A percentile compares a stretch with the other conserved stretches of the same genome.
Conservation (phyloP, 2,797 vertebrate species). For the Poliocrania exsul region DNA sequence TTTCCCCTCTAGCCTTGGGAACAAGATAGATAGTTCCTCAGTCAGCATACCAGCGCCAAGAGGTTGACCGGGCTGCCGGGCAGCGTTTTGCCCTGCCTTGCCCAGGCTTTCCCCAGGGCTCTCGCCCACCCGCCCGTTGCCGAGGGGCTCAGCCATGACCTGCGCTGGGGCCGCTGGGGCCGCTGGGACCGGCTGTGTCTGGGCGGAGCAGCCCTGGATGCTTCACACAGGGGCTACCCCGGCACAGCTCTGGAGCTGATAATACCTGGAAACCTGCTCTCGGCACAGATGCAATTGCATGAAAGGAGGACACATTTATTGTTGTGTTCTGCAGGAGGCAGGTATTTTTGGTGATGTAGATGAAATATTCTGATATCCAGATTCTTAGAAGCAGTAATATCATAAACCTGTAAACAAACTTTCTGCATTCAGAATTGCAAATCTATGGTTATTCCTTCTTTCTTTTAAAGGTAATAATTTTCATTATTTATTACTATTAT, state of each 20-base stretch:
- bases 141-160: not conserved
- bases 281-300: fast-evolving
- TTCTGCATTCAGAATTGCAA: not conserved
- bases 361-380: fast-evolving
- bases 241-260: fast-evolving
- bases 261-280: fast-evolving
- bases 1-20: not conserved
- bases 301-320: not conserved
- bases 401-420: not conserved
- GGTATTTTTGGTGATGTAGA: not conserved
- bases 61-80: not conserved
- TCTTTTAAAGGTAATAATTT: not conserved
- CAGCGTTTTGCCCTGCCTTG: not conserved
- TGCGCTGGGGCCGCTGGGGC: not conserved
- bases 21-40: not conserved
- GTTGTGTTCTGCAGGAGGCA: not conserved
- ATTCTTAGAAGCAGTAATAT: not conserved
- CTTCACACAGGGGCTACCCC: fast-evolving
- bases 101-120: not conserved
- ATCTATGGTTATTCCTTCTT: not conserved
- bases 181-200: not conserved
- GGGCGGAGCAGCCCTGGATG: fast-evolving
- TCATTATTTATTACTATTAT: not conserved
- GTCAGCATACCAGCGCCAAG: too few relatives aligned
- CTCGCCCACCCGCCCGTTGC: not conserved